A percentile compares a stretch with the other conserved stretches of the same genome.
Evolutionary conservation across 2,113 vertebrate species (phyloP).

Genomic region (Danionella cerebrum): DNA sequence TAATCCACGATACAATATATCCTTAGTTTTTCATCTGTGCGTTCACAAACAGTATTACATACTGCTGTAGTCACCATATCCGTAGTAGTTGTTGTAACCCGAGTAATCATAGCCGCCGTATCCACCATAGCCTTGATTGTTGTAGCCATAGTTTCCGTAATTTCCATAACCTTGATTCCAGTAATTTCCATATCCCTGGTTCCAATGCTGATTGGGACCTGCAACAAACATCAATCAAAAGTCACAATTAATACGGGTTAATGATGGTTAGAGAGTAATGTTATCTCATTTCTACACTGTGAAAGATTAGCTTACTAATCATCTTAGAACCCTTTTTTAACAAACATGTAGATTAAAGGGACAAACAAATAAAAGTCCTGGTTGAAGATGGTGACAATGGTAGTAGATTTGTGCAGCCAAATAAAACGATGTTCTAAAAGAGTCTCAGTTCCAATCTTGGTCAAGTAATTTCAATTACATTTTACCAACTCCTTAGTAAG

Average conservation of each 20-base stretch:
- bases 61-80: constrained; percentile 97
- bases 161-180: constrained; percentile 97
- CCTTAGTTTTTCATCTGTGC: constrained; percentile 41
- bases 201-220: constrained; percentile 94
- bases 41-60: constrained; percentile 62
- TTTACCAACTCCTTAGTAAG: too few species aligned
- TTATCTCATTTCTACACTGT: too few species aligned
- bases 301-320: too few species aligned
- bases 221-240: constrained; percentile 37
- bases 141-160: constrained; percentile 85
- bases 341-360: too few species aligned
- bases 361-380: too few species aligned
- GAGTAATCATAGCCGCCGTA: constrained; percentile 96
- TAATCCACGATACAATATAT: constrained; percentile 45
- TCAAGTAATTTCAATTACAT: too few species aligned
- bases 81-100: constrained; percentile 98
- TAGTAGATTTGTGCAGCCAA: too few species aligned
- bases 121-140: constrained; percentile 93
- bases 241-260: neutral
- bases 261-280: too few species aligned
- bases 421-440: too few species aligned
- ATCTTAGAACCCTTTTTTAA: too few species aligned
- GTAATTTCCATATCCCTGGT: constrained; percentile 94
- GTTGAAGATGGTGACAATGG: too few species aligned
- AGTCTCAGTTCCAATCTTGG: too few species aligned